These are phyloP conservation scores for Austrolebias charrua DNA, from an alignment of 2,797 vertebrate species.

Conservation along the genomic window DNA sequence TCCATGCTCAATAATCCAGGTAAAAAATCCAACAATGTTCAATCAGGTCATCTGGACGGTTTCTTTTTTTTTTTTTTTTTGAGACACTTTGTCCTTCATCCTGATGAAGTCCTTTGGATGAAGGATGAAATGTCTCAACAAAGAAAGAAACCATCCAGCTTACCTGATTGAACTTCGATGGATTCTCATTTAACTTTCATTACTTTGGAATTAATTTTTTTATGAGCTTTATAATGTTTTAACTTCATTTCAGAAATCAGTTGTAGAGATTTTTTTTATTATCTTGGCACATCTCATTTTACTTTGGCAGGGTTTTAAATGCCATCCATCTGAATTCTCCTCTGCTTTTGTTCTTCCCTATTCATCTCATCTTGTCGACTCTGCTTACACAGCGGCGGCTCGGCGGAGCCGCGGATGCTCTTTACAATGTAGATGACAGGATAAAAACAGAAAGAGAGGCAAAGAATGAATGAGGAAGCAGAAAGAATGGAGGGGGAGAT, in stretches of 20 bases:
- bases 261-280: background rate
- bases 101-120: no score
- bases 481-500: slow-evolving; percentile 48
- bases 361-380: slow-evolving; percentile 35
- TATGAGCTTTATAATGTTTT: background rate
- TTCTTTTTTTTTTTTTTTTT: no score
- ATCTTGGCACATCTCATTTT: slow-evolving; percentile 5
- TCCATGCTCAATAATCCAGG: no score
- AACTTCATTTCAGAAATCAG: background rate
- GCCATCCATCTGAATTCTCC: slow-evolving; percentile 18
- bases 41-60: no score
- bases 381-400: slow-evolving; percentile 45
- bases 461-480: slow-evolving; percentile 36
- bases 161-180: no score
- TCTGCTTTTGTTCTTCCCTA: slow-evolving; percentile 19
- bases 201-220: no score
- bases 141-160: no score
- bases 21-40: no score
- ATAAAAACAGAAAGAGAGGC: slow-evolving; percentile 52
- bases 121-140: no score
- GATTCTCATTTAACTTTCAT: no score
- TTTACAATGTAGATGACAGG: slow-evolving; percentile 67
- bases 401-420: slow-evolving; percentile 32
- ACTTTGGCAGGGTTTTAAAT: slow-evolving; percentile 29
- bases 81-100: no score